A percentile compares a stretch with the other conserved stretches of the same genome.
These are phyloP conservation scores for Tetraneura akinire DNA, from an alignment of 1,140 invertebrate species.

Conservation along the genomic window DNA sequence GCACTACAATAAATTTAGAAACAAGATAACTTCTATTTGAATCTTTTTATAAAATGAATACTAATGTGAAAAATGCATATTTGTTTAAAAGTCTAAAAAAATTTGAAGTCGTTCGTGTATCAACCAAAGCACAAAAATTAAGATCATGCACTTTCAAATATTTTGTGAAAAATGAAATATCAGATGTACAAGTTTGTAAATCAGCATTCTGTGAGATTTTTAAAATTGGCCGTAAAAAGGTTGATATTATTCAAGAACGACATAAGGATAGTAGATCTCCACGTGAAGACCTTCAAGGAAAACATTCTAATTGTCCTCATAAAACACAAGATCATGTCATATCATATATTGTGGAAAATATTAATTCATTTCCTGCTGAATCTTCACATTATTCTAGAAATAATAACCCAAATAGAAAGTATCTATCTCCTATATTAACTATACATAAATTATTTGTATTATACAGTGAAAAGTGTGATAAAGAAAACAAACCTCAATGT, in stretches of 20 bases:
- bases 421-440: background rate
- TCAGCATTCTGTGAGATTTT: background rate
- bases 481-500: background rate
- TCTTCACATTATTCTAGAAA: background rate
- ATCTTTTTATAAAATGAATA: background rate
- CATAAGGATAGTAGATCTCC: background rate
- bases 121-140: background rate
- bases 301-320: background rate
- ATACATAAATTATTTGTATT: background rate
- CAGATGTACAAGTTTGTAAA: background rate
- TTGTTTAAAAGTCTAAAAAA: background rate
- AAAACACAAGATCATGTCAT: background rate
- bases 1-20: background rate
- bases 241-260: background rate
- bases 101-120: background rate
- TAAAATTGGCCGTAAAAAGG: background rate
- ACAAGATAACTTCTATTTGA: background rate
- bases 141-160: background rate
- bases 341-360: background rate
- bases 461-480: background rate
- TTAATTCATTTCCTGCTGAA: background rate
- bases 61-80: background rate
- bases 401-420: conserved; percentile 4
- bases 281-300: background rate
- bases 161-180: background rate